Evolutionary conservation across 2,797 vertebrate genomes (phyloP), one percentile per base, ranked within the genome.

Genomic region (Aeoliscus strigatus): DNA sequence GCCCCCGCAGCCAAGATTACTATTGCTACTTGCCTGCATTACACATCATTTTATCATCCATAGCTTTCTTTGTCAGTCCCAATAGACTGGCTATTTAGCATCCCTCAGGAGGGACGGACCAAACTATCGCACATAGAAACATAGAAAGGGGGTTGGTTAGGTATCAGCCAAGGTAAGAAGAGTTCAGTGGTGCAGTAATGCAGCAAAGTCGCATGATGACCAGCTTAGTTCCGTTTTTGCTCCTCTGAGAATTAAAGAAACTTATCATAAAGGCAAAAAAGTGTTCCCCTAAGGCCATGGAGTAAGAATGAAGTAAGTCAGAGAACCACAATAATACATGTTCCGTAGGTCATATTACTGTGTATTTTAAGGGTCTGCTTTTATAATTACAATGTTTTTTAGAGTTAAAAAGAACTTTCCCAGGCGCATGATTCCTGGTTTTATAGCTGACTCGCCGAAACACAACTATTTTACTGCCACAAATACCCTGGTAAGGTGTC

Each of bases 201-300:
- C 41, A 51, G 70, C 50, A 78, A 73, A 66, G 68, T 66, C 68
- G 31, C 59, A 67, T 44, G 53, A 59, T 80, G 61, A 84, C 66
- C 66, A 74, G 64, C 70, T 54, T 40, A 53, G 56, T 51, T 71
- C 46, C 45, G 53, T 16, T 54, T 68, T 53, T 23, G 4, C 26
- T 58, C 69, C 31, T 39, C 3, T 14, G 68, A 54, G 62, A 70
- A 24, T 66, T 11, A 25, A 57, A 30, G 26, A 61, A 63, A 62
- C 49, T 55, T 58, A 45, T 60, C 0, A 73, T 76, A 56, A 54
- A 30, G 52, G 60, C 32, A 41, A 60, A 56, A 46, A 51, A 39
- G 61, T 62, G 6, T 51, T 25, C 9, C 48, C 33, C 40, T 17
- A 53, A 47, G 49, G 30, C 28, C 49, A n/a, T n/a, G n/a, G n/a